Evolutionary conservation across 1,140 invertebrate genomes (phyloP).

Genomic region (Polypedilum vanderplanki): DNA sequence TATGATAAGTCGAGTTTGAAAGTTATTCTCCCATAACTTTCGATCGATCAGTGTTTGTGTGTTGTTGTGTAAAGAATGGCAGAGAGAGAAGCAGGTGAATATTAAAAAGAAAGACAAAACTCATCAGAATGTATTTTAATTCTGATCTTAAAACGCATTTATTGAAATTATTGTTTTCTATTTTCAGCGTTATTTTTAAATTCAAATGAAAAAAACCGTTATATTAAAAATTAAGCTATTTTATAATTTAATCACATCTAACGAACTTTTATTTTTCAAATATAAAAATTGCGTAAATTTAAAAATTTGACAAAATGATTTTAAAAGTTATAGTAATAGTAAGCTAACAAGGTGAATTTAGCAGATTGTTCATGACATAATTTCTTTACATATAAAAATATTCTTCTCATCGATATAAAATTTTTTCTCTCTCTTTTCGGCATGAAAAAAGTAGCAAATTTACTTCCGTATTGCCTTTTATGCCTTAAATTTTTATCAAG

Average conservation of each 20-base stretch:
- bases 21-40: constrained; percentile 18
- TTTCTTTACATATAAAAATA: neutral
- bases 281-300: no score
- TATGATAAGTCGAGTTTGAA: neutral
- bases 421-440: no score
- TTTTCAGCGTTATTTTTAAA: no score
- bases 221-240: no score
- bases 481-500: neutral
- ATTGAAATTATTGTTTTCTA: no score
- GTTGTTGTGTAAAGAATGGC: neutral
- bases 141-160: no score
- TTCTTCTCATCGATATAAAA: neutral
- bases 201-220: no score
- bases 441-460: neutral
- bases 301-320: no score
- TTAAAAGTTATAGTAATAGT: no score
- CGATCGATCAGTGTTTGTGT: neutral
- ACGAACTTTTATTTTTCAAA: no score
- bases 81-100: constrained; percentile 10
- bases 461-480: constrained; percentile 3
- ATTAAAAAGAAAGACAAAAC: neutral
- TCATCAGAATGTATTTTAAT: no score
- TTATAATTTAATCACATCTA: no score
- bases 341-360: neutral
- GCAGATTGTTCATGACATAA: constrained; percentile 4